phyloP scores from a whole-genome alignment of 2,113 vertebrate genomes.

The Manacus vitellinus region DNA sequence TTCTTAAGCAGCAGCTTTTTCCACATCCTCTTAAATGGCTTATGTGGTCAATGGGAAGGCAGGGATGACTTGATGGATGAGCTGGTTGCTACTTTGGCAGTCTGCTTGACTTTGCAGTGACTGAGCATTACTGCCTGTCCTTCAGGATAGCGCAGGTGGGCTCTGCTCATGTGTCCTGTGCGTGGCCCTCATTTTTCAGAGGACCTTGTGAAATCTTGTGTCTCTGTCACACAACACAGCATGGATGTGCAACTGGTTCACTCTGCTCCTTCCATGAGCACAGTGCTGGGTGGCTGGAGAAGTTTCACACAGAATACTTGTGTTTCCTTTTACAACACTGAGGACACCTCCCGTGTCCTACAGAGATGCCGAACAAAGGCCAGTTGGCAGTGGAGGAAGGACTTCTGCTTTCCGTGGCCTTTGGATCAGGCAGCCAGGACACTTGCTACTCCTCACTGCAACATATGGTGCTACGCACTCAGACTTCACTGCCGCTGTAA shows the following conservation, averaged over 20 bases:
- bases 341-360: background rate
- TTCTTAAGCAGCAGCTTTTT: background rate
- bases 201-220: background rate
- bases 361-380: background rate
- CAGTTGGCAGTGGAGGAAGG: background rate
- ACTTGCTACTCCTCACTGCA: background rate
- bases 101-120: background rate
- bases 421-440: background rate
- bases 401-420: background rate
- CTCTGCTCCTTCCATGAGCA: background rate
- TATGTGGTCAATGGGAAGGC: background rate
- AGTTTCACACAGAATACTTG: background rate
- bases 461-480: background rate
- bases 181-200: background rate
- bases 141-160: background rate
- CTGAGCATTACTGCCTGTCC: background rate
- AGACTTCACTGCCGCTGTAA: conserved; percentile 7
- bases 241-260: background rate
- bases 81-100: background rate
- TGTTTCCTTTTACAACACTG: background rate
- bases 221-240: background rate
- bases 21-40: background rate
- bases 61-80: background rate
- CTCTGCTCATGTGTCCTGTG: background rate
- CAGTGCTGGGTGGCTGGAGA: background rate